These are phyloP conservation scores for Sycophila texana DNA, from an alignment of 2,888 invertebrate genomes.

Conservation along the genomic window DNA sequence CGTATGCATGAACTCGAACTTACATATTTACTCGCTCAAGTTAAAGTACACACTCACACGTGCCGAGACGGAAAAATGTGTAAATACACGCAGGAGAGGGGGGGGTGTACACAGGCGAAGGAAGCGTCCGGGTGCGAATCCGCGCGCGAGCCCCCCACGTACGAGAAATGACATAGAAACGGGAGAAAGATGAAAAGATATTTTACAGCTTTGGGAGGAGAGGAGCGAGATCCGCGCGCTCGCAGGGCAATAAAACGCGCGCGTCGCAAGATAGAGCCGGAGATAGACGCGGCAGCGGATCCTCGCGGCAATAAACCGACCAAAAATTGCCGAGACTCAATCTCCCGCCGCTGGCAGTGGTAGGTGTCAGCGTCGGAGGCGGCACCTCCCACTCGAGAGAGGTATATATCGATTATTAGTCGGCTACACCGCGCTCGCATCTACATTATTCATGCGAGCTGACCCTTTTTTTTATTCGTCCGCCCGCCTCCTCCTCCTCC, in stretches of 20 bases:
- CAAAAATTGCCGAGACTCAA: conserved; percentile 13
- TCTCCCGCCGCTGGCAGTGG: background rate
- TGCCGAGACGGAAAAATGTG: too few relatives aligned
- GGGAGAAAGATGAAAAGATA: conserved; percentile 8
- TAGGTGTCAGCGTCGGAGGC: background rate
- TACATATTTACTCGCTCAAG: too few relatives aligned
- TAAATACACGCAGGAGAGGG: too few relatives aligned
- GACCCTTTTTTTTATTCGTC: background rate
- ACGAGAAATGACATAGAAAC: background rate
- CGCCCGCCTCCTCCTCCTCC: background rate
- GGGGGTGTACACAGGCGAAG: background rate
- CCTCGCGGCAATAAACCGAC: conserved; percentile 5
- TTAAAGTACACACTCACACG: too few relatives aligned
- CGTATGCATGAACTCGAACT: too few relatives aligned
- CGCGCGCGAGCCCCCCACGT: background rate
- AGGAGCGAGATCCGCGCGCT: background rate
- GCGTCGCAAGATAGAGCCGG: background rate
- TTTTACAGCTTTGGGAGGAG: conserved; percentile 27
- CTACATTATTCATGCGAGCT: conserved; percentile 49
- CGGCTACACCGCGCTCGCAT: conserved; percentile 1
- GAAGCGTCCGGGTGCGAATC: background rate
- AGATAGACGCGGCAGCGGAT: background rate
- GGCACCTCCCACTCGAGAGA: background rate
- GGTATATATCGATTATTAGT: conserved; percentile 51
- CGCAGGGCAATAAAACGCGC: conserved; percentile 24